A percentile compares a stretch with the other conserved stretches of the same genome.
These are phyloP conservation scores for Pelosia muscerda DNA, from an alignment of 2,888 invertebrate species.

Conservation along the genomic window DNA sequence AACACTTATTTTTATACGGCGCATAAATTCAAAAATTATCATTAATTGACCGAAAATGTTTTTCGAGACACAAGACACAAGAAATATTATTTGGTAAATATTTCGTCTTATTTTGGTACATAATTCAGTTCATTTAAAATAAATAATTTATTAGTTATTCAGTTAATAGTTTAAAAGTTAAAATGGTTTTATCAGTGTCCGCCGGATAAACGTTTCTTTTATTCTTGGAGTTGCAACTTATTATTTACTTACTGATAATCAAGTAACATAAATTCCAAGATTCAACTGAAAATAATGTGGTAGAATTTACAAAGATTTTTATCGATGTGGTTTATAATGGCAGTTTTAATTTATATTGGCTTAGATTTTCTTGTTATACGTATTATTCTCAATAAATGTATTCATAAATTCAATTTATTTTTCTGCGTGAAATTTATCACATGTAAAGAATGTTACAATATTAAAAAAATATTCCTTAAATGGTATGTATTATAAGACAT, in stretches of 20 bases:
- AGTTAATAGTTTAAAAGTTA: neutral
- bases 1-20: conserved; percentile 34
- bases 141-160: neutral
- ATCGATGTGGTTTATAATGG: neutral
- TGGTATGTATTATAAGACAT: neutral
- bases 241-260: neutral
- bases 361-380: neutral
- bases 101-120: neutral
- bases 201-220: conserved; percentile 27
- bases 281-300: too few relatives aligned
- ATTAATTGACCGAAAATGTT: neutral
- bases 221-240: neutral
- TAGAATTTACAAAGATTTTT: neutral
- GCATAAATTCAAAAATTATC: conserved; percentile 32
- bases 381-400: neutral
- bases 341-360: neutral
- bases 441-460: conserved; percentile 16
- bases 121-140: neutral
- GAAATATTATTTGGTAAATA: neutral
- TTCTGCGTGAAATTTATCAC: conserved; percentile 27
- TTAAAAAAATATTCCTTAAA: neutral
- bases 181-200: conserved; percentile 21
- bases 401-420: neutral
- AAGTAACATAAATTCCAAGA: neutral
- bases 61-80: neutral